A percentile compares a stretch with the other conserved stretches of the same genome.
Conservation (phyloP, 2,888 invertebrate genomes). For the Eilema caniola region DNA sequence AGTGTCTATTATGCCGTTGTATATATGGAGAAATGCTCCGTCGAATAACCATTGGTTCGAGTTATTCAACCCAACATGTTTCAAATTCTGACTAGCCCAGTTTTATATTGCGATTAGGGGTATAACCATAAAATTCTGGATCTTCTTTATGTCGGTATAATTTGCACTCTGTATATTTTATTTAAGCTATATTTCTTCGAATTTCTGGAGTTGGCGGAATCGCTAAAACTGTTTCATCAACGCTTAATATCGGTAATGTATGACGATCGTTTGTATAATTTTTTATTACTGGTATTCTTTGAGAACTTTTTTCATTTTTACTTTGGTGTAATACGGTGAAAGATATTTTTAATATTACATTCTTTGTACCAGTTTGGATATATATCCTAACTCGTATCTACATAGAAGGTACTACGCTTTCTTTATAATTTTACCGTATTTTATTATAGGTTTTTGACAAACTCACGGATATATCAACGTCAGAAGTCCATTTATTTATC, state of each 20-base stretch:
- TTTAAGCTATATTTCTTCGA: constrained; percentile 62
- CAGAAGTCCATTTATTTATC: constrained; percentile 22
- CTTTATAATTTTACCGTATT: not conserved
- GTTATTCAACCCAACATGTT: constrained; percentile 24
- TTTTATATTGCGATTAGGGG: constrained; percentile 65
- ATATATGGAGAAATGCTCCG: constrained; percentile 42
- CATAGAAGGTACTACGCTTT: not conserved
- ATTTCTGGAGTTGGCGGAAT: constrained; percentile 54
- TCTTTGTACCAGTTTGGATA: constrained; percentile 4
- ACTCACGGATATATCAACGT: constrained; percentile 12
- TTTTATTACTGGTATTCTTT: constrained; percentile 58
- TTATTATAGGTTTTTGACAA: not conserved
- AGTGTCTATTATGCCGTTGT: constrained; percentile 33
- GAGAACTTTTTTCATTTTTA: constrained; percentile 51
- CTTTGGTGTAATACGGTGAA: constrained; percentile 44
- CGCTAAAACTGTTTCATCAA: constrained; percentile 66
- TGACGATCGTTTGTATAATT: constrained; percentile 63
- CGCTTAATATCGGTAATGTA: constrained; percentile 68
- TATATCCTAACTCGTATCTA: not conserved
- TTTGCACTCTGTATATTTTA: constrained; percentile 70
- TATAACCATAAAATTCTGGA: constrained; percentile 71
- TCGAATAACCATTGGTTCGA: constrained; percentile 27
- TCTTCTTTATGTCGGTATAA: constrained; percentile 71
- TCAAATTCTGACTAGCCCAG: constrained; percentile 66
- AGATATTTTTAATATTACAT: constrained; percentile 31